These are phyloP conservation scores for Sorex araneus DNA, from an alignment of 2,113 vertebrate genomes.

Conservation along the genomic window DNA sequence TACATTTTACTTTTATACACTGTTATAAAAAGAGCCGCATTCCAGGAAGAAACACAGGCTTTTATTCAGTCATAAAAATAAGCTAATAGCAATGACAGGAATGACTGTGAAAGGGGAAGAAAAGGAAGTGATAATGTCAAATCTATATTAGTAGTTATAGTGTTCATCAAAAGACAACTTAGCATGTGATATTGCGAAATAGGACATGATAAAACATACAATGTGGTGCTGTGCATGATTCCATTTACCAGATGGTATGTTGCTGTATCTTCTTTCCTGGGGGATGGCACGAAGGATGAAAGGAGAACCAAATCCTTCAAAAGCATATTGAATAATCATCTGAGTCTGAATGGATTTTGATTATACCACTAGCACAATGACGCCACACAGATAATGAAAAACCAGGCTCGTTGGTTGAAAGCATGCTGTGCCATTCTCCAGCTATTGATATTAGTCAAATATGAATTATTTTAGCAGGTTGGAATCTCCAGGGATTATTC, in stretches of 20 bases:
- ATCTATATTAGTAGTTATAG: conserved; percentile 74
- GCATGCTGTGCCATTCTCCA: neutral
- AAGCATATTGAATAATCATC: conserved; percentile 78
- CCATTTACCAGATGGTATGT: conserved; percentile 82
- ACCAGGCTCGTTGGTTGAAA: neutral
- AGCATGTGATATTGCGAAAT: conserved; percentile 80
- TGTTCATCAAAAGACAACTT: conserved; percentile 83
- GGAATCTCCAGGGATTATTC: conserved; percentile 48
- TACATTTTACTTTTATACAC: conserved; percentile 73
- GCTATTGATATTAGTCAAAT: conserved; percentile 59
- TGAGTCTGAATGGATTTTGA: conserved; percentile 79
- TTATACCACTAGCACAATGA: conserved; percentile 78
- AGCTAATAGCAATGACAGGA: conserved; percentile 75
- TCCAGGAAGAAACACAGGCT: conserved; percentile 67
- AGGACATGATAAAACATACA: conserved; percentile 61
- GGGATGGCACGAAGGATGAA: conserved; percentile 61
- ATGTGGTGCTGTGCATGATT: conserved; percentile 70
- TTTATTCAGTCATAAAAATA: conserved; percentile 72
- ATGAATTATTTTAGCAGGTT: conserved; percentile 72
- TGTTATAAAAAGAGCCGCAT: conserved; percentile 71
- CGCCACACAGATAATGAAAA: conserved; percentile 59
- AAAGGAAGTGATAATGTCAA: conserved; percentile 46
- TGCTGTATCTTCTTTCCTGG: conserved; percentile 80
- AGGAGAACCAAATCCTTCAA: conserved; percentile 72
- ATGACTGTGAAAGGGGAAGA: conserved; percentile 67